phyloP scores from a whole-genome alignment of 2,797 vertebrate species.

The Eutrigla gurnardus region DNA sequence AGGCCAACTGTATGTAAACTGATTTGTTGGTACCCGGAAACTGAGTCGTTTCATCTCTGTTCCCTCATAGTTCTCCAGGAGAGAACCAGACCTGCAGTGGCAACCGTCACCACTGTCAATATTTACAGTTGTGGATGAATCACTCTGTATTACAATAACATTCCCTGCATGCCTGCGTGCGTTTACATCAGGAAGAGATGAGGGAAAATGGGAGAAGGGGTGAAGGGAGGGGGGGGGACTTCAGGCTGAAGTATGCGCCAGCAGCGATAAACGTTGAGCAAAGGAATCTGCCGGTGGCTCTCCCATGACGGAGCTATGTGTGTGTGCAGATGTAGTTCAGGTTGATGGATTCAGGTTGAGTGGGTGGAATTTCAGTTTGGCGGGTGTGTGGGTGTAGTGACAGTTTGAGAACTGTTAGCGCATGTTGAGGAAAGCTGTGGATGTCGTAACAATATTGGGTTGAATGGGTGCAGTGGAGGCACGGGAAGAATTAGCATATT shows the following conservation, averaged over 20 bases:
- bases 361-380: conserved; percentile 67
- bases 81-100: conserved; percentile 45
- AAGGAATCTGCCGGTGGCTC: conserved; percentile 69
- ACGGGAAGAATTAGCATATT: conserved; percentile 38
- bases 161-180: conserved; percentile 77
- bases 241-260: conserved; percentile 60
- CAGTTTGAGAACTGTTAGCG: conserved; percentile 74
- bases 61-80: conserved; percentile 32
- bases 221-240: conserved; percentile 34
- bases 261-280: conserved; percentile 60
- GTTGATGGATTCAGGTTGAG: conserved; percentile 56
- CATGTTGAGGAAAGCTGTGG: conserved; percentile 56
- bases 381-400: conserved; percentile 67
- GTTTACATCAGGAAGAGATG: conserved; percentile 71
- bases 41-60: conserved; percentile 17
- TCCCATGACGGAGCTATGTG: conserved; percentile 76
- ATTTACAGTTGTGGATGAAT: conserved; percentile 84
- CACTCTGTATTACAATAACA: conserved; percentile 82
- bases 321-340: conserved; percentile 39
- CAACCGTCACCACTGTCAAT: conserved; percentile 73
- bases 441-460: conserved; percentile 59
- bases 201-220: conserved; percentile 52
- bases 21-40: conserved; percentile 4
- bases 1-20: conserved; percentile 6
- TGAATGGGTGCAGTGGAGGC: conserved; percentile 45